A percentile compares a stretch with the other conserved stretches of the same genome.
Evolutionary conservation across 2,888 invertebrate genomes (phyloP).

Genomic region (Hymenopus coronatus): DNA sequence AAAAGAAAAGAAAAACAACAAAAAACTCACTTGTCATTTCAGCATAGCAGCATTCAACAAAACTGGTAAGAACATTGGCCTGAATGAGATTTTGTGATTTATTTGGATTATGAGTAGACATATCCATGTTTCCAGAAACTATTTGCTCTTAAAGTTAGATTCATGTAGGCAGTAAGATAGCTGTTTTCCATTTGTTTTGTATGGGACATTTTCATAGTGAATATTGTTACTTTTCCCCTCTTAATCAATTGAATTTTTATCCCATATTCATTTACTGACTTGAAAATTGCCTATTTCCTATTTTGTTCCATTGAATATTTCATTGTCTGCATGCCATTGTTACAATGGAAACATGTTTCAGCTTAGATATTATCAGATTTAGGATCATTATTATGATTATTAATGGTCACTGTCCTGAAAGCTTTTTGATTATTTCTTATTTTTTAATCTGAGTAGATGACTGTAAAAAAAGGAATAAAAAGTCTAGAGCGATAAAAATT

Average conservation of each 20-base stretch:
- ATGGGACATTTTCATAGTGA: not conserved
- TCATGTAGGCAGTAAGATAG: not conserved
- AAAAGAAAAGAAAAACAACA: not conserved
- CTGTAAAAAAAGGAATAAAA: not conserved
- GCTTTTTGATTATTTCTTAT: not conserved
- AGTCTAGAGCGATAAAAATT: constrained; percentile 33
- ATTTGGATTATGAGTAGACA: not conserved
- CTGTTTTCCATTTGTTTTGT: not conserved
- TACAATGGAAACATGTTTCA: not conserved
- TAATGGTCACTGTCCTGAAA: not conserved
- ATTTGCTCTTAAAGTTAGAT: not conserved
- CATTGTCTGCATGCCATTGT: not conserved
- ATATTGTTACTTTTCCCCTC: not conserved
- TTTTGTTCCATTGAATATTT: not conserved
- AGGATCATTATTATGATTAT: not conserved
- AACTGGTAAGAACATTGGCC: not conserved
- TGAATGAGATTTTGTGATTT: not conserved
- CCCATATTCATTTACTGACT: not conserved
- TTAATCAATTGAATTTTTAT: not conserved
- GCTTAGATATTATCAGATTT: not conserved
- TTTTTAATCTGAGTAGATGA: not conserved
- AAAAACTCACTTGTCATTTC: not conserved
- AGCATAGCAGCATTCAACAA: not conserved
- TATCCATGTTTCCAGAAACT: not conserved
- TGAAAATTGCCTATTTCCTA: not conserved